Conservation (phyloP, 1,140 invertebrate genomes). For the Nasonia longicornis region DNA sequence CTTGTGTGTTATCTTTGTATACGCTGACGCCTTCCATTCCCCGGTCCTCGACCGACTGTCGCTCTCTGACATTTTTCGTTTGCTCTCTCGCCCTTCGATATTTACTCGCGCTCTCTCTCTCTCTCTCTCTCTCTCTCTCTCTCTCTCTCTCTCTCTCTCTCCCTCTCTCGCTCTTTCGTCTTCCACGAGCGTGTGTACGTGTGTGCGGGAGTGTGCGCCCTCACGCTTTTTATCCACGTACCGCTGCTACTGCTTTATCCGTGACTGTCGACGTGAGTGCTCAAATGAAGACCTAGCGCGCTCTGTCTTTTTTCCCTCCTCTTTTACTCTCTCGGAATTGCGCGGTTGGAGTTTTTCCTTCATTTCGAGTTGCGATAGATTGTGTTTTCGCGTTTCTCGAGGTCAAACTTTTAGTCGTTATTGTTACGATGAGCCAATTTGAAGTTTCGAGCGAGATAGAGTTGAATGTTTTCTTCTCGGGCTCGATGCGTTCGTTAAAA, state of each 20-base stretch:
- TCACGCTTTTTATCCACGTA: background rate
- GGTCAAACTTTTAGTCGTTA: background rate
- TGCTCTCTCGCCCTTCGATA: conserved; percentile 6
- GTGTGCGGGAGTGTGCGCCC: background rate
- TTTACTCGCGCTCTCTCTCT: conserved; percentile 8
- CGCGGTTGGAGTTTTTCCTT: background rate
- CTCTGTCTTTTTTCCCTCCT: background rate
- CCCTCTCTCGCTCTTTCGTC: background rate
- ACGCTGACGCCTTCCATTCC: conserved; percentile 18
- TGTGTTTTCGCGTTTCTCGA: background rate
- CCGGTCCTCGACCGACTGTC: conserved; percentile 18
- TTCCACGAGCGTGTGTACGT: background rate
- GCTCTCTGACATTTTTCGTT: conserved; percentile 31
- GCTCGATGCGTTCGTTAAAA: no score
- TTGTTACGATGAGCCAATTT: background rate
- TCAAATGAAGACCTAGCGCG: background rate
- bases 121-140: conserved; percentile 7
- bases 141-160: conserved; percentile 13
- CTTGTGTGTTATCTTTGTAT: conserved; percentile 32
- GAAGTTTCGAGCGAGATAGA: background rate
- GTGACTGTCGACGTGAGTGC: background rate
- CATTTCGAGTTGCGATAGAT: background rate
- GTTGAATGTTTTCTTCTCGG: background rate
- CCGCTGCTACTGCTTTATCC: background rate
- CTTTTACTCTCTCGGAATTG: background rate